Conservation (phyloP, 2,797 vertebrate genomes). For the Galaxias olidus region DNA sequence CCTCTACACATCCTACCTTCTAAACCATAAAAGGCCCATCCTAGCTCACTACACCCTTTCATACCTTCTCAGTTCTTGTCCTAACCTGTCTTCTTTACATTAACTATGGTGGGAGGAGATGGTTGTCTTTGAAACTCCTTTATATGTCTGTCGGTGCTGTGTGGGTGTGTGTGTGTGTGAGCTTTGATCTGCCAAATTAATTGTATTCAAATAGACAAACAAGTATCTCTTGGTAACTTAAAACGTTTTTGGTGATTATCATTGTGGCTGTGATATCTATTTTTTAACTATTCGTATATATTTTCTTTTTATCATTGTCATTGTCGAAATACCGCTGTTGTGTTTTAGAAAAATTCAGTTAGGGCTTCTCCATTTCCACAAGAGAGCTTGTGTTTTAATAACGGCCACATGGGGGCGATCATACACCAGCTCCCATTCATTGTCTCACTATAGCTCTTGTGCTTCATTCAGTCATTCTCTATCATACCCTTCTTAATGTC, state of each 20-base stretch:
- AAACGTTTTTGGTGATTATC: slow-evolving; percentile 63
- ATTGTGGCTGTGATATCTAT: slow-evolving; percentile 69
- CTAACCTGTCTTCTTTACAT: slow-evolving; percentile 16
- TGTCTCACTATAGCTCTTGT: slow-evolving; percentile 26
- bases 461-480: slow-evolving; percentile 8
- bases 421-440: slow-evolving; percentile 40
- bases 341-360: slow-evolving; percentile 48
- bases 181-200: slow-evolving; percentile 64
- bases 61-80: slow-evolving; percentile 6
- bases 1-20: background rate
- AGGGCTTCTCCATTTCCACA: slow-evolving; percentile 58
- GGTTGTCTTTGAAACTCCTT: background rate
- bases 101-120: slow-evolving; percentile 20
- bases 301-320: slow-evolving; percentile 56
- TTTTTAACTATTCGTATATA: slow-evolving; percentile 57
- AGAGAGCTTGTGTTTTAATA: slow-evolving; percentile 53
- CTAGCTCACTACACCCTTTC: slow-evolving; percentile 14
- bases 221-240: slow-evolving; percentile 67
- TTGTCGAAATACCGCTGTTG: slow-evolving; percentile 34
- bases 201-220: slow-evolving; percentile 64
- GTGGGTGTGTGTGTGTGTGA: slow-evolving; percentile 41
- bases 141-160: slow-evolving; percentile 39
- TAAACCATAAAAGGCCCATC: slow-evolving; percentile 14
- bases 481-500: background rate
- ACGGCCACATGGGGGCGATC: slow-evolving; percentile 68